These are phyloP conservation scores for Clarias fuscus DNA, from an alignment of 2,797 vertebrate genomes.

Conservation along the genomic window DNA sequence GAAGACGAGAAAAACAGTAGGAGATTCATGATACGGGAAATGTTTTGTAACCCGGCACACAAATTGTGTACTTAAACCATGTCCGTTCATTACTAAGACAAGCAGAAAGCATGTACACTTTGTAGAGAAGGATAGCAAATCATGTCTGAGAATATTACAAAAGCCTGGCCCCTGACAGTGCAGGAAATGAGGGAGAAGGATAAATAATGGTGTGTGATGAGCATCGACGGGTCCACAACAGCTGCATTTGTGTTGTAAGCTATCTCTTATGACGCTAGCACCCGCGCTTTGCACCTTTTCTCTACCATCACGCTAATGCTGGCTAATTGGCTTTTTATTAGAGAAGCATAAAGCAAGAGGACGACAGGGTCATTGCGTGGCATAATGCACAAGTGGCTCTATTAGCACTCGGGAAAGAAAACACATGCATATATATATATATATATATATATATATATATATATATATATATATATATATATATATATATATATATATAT, in stretches of 20 bases:
- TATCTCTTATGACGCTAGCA: slow-evolving; percentile 8
- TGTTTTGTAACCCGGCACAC: slow-evolving; percentile 11
- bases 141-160: slow-evolving; percentile 29
- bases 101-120: neutral
- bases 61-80: slow-evolving; percentile 18
- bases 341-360: slow-evolving; percentile 11
- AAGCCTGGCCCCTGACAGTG: slow-evolving; percentile 36
- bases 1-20: neutral
- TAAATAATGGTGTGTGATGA: slow-evolving; percentile 27
- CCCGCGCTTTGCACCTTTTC: slow-evolving; percentile 21
- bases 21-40: neutral
- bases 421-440: neutral
- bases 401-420: slow-evolving; percentile 37
- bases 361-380: neutral
- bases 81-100: slow-evolving; percentile 14
- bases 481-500: neutral
- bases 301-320: slow-evolving; percentile 33
- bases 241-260: slow-evolving; percentile 33
- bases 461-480: neutral
- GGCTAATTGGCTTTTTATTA: slow-evolving; percentile 47
- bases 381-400: slow-evolving; percentile 21
- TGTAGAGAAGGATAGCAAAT: neutral
- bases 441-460: too few species aligned
- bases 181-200: slow-evolving; percentile 33
- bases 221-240: neutral